Conservation (phyloP, 2,888 invertebrate species). For the Parascotia fuliginaria region DNA sequence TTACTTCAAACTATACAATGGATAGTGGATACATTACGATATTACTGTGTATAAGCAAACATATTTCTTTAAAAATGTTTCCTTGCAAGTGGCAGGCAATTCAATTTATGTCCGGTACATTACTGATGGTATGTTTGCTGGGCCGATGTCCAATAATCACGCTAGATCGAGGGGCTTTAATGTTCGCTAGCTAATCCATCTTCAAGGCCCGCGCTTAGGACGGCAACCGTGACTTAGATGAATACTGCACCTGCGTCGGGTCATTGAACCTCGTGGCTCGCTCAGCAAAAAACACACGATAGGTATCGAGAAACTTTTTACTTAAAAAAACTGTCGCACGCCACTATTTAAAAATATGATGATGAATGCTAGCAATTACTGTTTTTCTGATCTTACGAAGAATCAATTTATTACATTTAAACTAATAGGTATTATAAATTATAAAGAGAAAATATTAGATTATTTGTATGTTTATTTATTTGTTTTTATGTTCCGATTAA, state of each 20-base stretch:
- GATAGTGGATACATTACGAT: too few species aligned
- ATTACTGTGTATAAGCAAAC: neutral
- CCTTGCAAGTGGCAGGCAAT: neutral
- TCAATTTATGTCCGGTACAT: conserved; percentile 1
- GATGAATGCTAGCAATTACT: neutral
- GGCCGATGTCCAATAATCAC: conserved; percentile 25
- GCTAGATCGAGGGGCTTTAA: conserved; percentile 48
- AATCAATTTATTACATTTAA: too few species aligned
- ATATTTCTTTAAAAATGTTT: neutral
- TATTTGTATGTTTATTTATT: too few species aligned
- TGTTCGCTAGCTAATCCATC: conserved; percentile 62
- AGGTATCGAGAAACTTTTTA: conserved; percentile 12
- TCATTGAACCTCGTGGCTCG: conserved; percentile 47
- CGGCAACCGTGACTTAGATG: conserved; percentile 60
- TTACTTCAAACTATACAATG: too few species aligned
- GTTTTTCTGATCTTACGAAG: neutral
- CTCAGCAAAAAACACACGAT: conserved; percentile 9
- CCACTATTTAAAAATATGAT: conserved; percentile 6
- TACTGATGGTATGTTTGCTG: conserved; percentile 8
- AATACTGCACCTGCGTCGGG: conserved; percentile 59
- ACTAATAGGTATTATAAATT: too few species aligned
- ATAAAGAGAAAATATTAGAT: too few species aligned
- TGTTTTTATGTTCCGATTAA: too few species aligned
- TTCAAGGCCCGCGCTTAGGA: conserved; percentile 46
- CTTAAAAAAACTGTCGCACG: conserved; percentile 20